phyloP scores from a whole-genome alignment of 1,140 invertebrate species.

The Drosophila oshimai region DNA sequence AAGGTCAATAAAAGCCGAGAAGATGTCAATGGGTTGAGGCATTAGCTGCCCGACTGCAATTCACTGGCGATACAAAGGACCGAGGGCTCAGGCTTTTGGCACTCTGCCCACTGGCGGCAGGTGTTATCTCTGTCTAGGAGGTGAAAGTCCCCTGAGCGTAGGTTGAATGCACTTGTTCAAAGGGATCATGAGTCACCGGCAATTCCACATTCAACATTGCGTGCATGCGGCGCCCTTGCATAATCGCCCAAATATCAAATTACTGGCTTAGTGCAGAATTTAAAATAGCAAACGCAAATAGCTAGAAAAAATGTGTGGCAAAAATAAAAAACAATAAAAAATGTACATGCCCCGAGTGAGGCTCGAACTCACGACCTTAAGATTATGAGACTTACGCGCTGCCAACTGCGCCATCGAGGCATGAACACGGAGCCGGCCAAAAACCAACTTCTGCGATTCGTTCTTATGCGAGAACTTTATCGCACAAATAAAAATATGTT shows the following conservation, averaged over 20 bases:
- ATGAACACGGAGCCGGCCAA: constrained; percentile 4
- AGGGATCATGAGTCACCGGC: constrained; percentile 7
- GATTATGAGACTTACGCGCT: constrained; percentile 99
- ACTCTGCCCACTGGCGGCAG: constrained; percentile 6
- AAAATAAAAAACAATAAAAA: constrained; percentile 25
- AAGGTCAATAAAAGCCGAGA: constrained; percentile 56
- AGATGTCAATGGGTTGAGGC: constrained; percentile 29
- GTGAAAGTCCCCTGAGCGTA: not conserved
- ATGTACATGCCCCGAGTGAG: constrained; percentile 91
- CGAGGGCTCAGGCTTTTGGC: not conserved
- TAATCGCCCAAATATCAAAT: constrained; percentile 3
- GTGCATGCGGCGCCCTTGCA: not conserved
- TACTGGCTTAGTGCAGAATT: not conserved
- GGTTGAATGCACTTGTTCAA: constrained; percentile 4
- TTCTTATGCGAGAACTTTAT: not conserved
- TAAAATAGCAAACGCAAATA: not conserved
- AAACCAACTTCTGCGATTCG: not conserved
- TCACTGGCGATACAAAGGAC: constrained; percentile 4
- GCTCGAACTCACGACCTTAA: constrained; percentile 98
- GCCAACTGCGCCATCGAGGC: constrained; percentile 96
- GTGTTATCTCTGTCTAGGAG: constrained; percentile 1
- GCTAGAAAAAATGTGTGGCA: not conserved
- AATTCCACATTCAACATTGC: not conserved
- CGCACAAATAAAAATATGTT: not conserved
- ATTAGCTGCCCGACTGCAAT: not conserved